These are phyloP conservation scores for Zonotrichia leucophrys DNA, from an alignment of 2,113 vertebrate genomes.

Conservation along the genomic window DNA sequence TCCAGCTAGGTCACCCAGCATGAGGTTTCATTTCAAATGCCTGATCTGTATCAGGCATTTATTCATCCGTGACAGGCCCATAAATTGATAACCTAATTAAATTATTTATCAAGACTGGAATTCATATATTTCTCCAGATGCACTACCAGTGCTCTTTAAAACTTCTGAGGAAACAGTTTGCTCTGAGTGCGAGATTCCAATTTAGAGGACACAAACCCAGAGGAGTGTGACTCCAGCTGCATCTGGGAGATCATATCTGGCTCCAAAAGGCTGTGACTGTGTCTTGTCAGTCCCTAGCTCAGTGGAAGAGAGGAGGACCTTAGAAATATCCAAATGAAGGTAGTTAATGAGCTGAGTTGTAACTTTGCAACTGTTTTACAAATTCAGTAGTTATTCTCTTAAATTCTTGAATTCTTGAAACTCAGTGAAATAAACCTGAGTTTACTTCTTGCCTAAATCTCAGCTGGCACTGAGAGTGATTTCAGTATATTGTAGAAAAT, in stretches of 20 bases:
- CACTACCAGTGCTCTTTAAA: background rate
- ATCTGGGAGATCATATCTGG: background rate
- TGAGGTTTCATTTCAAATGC: background rate
- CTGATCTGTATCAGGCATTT: background rate
- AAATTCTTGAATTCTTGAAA: background rate
- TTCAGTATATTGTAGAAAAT: background rate
- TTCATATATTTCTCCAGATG: background rate
- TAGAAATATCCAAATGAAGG: background rate
- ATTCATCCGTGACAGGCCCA: background rate
- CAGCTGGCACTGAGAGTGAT: background rate
- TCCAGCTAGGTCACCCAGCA: background rate
- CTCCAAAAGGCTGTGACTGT: background rate
- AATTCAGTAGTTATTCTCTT: background rate
- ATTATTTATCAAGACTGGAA: conserved; percentile 1
- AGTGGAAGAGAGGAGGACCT: background rate
- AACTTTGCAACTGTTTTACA: background rate
- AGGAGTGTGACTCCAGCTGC: background rate
- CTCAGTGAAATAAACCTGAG: background rate
- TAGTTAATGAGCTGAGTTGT: background rate
- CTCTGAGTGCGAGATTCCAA: accelerated
- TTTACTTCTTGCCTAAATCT: background rate
- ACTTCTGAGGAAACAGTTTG: background rate
- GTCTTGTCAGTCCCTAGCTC: background rate
- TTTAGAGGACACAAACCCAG: background rate
- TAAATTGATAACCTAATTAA: background rate